Conservation (phyloP, 2,888 invertebrate genomes). For the Ormyrus rosae region DNA sequence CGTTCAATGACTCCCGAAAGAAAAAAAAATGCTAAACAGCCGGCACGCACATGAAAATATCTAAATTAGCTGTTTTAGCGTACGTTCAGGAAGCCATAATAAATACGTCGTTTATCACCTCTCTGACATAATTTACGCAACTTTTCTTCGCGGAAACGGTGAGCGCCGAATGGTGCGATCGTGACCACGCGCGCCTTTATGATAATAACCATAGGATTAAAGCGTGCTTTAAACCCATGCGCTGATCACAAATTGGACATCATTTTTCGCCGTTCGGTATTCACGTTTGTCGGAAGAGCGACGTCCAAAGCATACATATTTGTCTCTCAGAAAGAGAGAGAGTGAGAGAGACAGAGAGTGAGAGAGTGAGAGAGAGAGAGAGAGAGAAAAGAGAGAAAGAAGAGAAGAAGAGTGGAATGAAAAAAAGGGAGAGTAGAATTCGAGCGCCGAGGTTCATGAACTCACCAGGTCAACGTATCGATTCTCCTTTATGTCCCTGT, state of each 20-base stretch:
- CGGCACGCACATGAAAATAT: no score
- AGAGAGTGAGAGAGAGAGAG: slow-evolving; percentile 11
- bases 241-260: not conserved
- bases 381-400: slow-evolving; percentile 13
- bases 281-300: not conserved
- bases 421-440: slow-evolving; percentile 36
- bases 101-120: not conserved
- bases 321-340: not conserved
- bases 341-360: not conserved
- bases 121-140: slow-evolving; percentile 35
- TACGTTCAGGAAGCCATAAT: not conserved
- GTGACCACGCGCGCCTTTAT: not conserved
- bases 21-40: not conserved
- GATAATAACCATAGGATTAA: slow-evolving; percentile 17
- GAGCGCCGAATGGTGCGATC: not conserved
- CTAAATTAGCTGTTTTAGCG: not conserved
- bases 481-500: not conserved
- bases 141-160: slow-evolving; percentile 33
- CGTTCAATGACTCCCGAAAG: slow-evolving; percentile 28
- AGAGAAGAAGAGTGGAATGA: not conserved
- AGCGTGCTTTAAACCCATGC: not conserved
- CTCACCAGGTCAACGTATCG: slow-evolving; percentile 46
- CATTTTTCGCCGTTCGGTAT: not conserved
- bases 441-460: slow-evolving; percentile 46
- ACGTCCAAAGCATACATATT: slow-evolving; percentile 5